Percentiles rank a stretch among this genome's conserved stretches.
phyloP scores from a whole-genome alignment of 35 echinoderm and acorn worm genomes.

The Lytechinus variegatus region DNA sequence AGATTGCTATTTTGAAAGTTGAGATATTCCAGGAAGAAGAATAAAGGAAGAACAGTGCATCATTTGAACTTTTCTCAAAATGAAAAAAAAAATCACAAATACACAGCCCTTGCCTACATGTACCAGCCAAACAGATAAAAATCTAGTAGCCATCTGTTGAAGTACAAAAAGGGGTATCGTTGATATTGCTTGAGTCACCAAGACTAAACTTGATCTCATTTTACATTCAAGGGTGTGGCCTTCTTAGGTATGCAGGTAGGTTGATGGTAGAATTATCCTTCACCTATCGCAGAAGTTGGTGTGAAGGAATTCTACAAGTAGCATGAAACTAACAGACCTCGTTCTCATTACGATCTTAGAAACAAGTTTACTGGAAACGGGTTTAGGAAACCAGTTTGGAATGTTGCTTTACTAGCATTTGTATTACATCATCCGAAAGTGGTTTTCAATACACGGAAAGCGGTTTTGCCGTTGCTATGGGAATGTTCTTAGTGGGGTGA shows the following conservation, averaged over 20 bases:
- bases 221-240: background rate
- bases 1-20: background rate
- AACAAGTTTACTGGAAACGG: too few relatives aligned
- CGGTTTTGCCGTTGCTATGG: too few relatives aligned
- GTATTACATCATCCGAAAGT: too few relatives aligned
- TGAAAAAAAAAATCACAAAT: background rate
- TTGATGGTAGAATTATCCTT: background rate
- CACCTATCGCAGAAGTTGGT: background rate
- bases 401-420: too few relatives aligned
- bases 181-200: background rate
- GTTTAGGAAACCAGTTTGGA: too few relatives aligned
- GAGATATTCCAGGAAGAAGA: background rate
- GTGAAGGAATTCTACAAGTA: background rate
- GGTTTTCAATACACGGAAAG: too few relatives aligned
- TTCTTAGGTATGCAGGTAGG: background rate
- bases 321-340: too few relatives aligned
- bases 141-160: background rate
- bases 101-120: background rate
- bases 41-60: background rate
- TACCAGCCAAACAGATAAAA: background rate
- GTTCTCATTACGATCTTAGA: too few relatives aligned
- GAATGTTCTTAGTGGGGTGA: too few relatives aligned
- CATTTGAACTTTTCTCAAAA: background rate
- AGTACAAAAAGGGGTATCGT: background rate
- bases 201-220: background rate